Percentiles rank a stretch among this genome's conserved stretches.
These are phyloP conservation scores for Notothenia rossii DNA, from an alignment of 2,113 vertebrate genomes.

Conservation along the genomic window DNA sequence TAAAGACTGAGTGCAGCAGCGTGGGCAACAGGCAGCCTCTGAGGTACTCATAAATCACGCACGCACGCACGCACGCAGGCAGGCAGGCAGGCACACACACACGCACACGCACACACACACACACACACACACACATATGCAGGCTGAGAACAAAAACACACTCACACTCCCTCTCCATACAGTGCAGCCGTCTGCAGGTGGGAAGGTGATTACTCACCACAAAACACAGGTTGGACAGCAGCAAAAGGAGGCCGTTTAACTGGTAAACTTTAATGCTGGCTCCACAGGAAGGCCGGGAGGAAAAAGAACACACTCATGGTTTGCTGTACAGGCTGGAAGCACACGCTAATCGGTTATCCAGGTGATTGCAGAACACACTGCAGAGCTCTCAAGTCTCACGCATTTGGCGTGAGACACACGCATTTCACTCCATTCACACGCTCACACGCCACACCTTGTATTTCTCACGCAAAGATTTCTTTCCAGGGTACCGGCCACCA, in stretches of 20 bases:
- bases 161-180: constrained; percentile 55
- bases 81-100: constrained; percentile 29
- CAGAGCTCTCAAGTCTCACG: no score
- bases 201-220: constrained; percentile 80
- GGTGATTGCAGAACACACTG: background rate
- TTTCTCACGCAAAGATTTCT: no score
- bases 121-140: constrained; percentile 29
- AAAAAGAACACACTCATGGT: constrained; percentile 47
- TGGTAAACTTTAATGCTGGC: constrained; percentile 74
- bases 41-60: constrained; percentile 76
- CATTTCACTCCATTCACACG: no score
- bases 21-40: constrained; percentile 71
- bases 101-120: constrained; percentile 27
- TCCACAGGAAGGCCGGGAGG: constrained; percentile 58
- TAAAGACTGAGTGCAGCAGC: constrained; percentile 35
- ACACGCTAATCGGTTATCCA: constrained; percentile 33
- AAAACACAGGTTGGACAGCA: constrained; percentile 75
- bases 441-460: no score
- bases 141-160: constrained; percentile 31
- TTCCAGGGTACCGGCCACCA: no score
- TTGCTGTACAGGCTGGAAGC: constrained; percentile 47
- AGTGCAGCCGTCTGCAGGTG: constrained; percentile 75
- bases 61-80: constrained; percentile 28
- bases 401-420: no score
- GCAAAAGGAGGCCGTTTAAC: constrained; percentile 78